Evolutionary conservation across 2,888 invertebrate genomes (phyloP).

Genomic region (Ophion costatus): DNA sequence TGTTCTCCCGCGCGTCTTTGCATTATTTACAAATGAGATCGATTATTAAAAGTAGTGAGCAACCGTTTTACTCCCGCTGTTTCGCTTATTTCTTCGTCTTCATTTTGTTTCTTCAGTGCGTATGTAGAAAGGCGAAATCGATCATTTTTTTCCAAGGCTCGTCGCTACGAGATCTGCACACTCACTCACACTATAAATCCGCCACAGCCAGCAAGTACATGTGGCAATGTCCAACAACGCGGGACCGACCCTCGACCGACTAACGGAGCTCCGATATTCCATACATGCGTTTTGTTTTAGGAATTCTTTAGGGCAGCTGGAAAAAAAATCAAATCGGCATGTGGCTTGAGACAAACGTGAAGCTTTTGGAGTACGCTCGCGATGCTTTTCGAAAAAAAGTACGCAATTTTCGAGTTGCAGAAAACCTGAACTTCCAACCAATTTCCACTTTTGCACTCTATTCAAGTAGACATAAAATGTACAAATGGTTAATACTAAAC

Average conservation of each 20-base stretch:
- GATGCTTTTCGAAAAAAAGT: too few species aligned
- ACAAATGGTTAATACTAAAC: too few species aligned
- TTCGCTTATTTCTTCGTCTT: conserved; percentile 34
- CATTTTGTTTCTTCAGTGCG: conserved; percentile 61
- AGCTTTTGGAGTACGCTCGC: too few species aligned
- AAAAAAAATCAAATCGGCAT: not conserved
- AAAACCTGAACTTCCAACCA: too few species aligned
- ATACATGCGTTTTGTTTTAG: not conserved
- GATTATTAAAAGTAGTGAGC: conserved; percentile 76
- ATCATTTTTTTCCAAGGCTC: conserved; percentile 36
- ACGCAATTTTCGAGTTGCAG: too few species aligned
- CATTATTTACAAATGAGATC: conserved; percentile 78
- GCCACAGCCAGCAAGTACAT: conserved; percentile 73
- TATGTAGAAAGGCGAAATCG: conserved; percentile 75
- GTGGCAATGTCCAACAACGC: conserved; percentile 2
- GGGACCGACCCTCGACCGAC: conserved; percentile 34
- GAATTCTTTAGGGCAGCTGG: not conserved
- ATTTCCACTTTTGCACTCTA: too few species aligned
- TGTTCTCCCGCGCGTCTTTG: conserved; percentile 56
- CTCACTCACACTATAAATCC: conserved; percentile 72
- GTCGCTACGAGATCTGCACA: conserved; percentile 67
- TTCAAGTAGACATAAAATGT: too few species aligned
- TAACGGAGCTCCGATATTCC: not conserved
- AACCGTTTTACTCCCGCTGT: conserved; percentile 69
- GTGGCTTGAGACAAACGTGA: not conserved